These are phyloP conservation scores for Onychorhynchus coronatus DNA, from an alignment of 2,113 vertebrate species.

Conservation along the genomic window DNA sequence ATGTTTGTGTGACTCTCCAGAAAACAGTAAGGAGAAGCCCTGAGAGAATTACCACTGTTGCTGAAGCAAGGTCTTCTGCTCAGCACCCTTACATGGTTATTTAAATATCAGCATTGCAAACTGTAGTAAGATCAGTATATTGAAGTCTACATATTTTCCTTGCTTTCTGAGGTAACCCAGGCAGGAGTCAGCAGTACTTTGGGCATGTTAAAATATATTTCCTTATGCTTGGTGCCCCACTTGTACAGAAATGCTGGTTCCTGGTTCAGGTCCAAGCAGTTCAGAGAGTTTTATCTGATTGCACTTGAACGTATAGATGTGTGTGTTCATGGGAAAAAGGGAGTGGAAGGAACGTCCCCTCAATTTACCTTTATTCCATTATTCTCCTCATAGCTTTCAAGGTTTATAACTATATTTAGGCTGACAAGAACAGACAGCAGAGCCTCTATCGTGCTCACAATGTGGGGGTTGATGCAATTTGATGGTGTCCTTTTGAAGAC, in stretches of 20 bases:
- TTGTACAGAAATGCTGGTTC: not conserved
- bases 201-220: not conserved
- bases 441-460: not conserved
- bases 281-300: not conserved
- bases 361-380: slow-evolving; percentile 36
- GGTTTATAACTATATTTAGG: not conserved
- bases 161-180: not conserved
- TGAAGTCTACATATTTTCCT: not conserved
- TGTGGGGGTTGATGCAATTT: not conserved
- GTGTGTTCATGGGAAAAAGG: not conserved
- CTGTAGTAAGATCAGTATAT: not conserved
- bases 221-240: not conserved
- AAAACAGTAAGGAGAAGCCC: not conserved
- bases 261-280: not conserved
- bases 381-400: not conserved
- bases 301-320: not conserved
- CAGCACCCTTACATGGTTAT: not conserved
- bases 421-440: not conserved
- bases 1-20: not conserved
- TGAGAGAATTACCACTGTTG: not conserved
- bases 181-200: not conserved
- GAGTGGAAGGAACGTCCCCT: not conserved
- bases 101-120: not conserved
- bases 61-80: not conserved
- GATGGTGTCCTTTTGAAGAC: not conserved